Percentiles rank a stretch among this genome's conserved stretches.
Evolutionary conservation across 53 echinoderm and acorn worm genomes (phyloP).

Genomic region (Mesocentrotus franciscanus): DNA sequence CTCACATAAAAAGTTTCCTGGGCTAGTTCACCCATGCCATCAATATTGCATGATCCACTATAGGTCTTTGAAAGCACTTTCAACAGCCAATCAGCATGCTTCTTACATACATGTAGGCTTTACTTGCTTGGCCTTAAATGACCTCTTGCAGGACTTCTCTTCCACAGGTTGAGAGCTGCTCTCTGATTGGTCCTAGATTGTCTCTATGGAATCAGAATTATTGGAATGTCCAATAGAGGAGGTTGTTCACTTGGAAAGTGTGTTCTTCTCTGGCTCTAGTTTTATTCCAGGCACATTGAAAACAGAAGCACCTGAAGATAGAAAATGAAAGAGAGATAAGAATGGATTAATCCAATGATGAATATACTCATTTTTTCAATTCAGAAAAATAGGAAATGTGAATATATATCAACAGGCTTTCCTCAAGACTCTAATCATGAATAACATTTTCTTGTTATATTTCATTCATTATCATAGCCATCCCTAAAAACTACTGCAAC

Average conservation of each 20-base stretch:
- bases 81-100: slow-evolving; percentile 8
- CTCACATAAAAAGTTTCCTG: background rate
- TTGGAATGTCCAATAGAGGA: slow-evolving; percentile 13
- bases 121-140: background rate
- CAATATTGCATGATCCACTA: background rate
- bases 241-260: slow-evolving; percentile 30
- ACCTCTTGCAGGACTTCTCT: background rate
- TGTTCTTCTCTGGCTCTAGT: slow-evolving; percentile 79
- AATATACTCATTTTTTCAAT: background rate
- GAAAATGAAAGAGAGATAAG: background rate
- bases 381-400: background rate
- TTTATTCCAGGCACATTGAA: slow-evolving; percentile 87
- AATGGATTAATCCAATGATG: background rate
- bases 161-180: background rate
- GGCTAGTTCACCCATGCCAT: background rate
- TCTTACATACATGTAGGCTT: background rate
- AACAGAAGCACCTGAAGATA: slow-evolving; percentile 79
- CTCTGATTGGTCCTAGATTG: slow-evolving; percentile 32
- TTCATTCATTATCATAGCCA: background rate
- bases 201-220: background rate
- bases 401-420: background rate
- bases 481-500: background rate
- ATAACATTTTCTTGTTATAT: background rate
- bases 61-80: slow-evolving; percentile 6
- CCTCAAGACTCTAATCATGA: background rate